Evolutionary conservation across 2,797 vertebrate genomes (phyloP), one percentile per base, ranked within the genome.

Genomic region (Liparis tanakae): DNA sequence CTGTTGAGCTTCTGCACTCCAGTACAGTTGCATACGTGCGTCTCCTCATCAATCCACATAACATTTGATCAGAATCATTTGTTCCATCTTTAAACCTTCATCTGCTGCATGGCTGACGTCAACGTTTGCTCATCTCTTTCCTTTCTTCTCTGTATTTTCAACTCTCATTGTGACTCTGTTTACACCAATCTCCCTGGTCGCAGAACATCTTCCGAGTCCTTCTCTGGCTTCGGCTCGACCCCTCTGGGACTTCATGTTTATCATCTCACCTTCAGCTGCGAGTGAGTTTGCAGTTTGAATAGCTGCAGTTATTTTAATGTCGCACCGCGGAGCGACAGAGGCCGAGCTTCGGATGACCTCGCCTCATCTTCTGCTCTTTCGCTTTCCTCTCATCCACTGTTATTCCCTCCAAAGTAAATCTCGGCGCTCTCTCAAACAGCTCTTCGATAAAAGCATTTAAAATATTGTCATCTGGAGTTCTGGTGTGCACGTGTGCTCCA

Each of bases 361-460:
- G 3, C 46, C 34, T 60, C 5, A 9, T 71, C 78, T 58, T 8
- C 10, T 77, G 69, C 30, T 37, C 46, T 75, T 80, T 67, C 13
- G 10, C 43, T 74, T 39, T 72, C 51, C 39, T 65, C 51, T 43
- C 51, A 56, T 76, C 75, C 65, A 57, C 75, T 10, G 20, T 67
- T 65, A 36, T 60, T 69, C 50, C 65, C 60, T 68, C n/a, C 25
- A 41, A 62, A 67, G 60, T 72, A 50, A 41, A 62, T 56, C 36
- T 75, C 53, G 33, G 33, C 0, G 1, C 18, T 8, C 54, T 70
- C 18, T 1, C 58, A 43, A 51, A 74, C 57, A 50, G 37, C 33
- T 73, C 74, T 80, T 72, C 8, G 36, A 17, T 22, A 72, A 22
- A 44, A 7, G 6, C 48, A 17, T 74, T 69, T 54, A 43, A 78